These are phyloP conservation scores for Vannuccia rotundouncinata DNA, from an alignment of 2,888 invertebrate genomes.

Conservation along the genomic window DNA sequence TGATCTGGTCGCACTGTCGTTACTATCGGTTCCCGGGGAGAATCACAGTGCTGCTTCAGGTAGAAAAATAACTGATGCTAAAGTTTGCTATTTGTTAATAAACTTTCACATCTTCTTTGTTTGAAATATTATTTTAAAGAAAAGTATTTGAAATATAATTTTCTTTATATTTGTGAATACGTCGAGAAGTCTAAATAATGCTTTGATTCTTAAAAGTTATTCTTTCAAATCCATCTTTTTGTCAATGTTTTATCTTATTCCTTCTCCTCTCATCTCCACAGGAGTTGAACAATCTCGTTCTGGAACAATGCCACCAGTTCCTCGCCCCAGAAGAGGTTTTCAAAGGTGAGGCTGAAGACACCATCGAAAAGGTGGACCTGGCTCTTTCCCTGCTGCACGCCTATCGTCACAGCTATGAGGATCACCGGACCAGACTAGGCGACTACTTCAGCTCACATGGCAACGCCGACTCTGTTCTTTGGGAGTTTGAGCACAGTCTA, in stretches of 20 bases:
- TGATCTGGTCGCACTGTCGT: constrained; percentile 77
- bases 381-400: constrained; percentile 48
- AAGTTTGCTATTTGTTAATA: too few species aligned
- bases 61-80: too few species aligned
- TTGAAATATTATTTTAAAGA: too few species aligned
- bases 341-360: constrained; percentile 82
- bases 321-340: constrained; percentile 38
- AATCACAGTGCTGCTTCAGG: constrained; percentile 74
- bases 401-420: constrained; percentile 52
- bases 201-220: too few species aligned
- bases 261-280: too few species aligned
- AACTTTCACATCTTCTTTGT: too few species aligned
- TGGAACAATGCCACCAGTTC: constrained; percentile 36
- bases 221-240: too few species aligned
- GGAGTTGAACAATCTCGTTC: constrained; percentile 35
- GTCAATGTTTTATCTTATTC: too few species aligned
- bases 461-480: constrained; percentile 47
- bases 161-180: too few species aligned
- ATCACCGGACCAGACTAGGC: constrained; percentile 51
- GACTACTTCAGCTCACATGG: constrained; percentile 50
- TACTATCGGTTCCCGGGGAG: constrained; percentile 82
- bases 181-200: too few species aligned
- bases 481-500: constrained; percentile 56
- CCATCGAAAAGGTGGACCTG: constrained; percentile 68
- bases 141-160: too few species aligned